Evolutionary conservation across 2,113 vertebrate species (phyloP).

Genomic region (Sinosuthora webbiana): DNA sequence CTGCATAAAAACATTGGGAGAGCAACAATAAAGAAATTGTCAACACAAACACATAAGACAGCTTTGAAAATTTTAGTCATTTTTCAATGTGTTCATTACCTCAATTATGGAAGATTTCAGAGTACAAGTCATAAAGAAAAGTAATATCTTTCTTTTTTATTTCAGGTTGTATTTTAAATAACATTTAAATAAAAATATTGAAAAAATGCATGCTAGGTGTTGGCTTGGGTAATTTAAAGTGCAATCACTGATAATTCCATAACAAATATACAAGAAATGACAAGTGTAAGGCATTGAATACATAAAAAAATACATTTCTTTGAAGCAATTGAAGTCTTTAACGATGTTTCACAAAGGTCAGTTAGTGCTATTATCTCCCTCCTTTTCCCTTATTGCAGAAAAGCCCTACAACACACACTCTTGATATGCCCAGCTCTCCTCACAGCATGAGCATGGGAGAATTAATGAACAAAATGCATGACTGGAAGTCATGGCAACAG

Average conservation of each 20-base stretch:
- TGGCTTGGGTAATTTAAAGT: neutral
- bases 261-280: neutral
- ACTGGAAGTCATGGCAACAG: slow-evolving; percentile 26
- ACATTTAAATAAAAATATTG: neutral
- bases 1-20: slow-evolving; percentile 38
- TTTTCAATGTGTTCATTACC: neutral
- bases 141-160: neutral
- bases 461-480: neutral
- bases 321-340: neutral
- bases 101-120: neutral
- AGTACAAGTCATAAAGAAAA: rapidly evolving
- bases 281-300: neutral
- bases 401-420: neutral
- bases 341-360: neutral
- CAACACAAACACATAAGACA: neutral
- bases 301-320: neutral
- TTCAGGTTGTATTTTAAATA: neutral
- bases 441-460: neutral
- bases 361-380: neutral
- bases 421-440: neutral
- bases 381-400: neutral
- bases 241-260: neutral
- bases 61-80: neutral
- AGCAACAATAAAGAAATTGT: neutral
- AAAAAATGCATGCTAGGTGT: neutral